phyloP scores from a whole-genome alignment of 2,888 invertebrate genomes.

The Branchellion lobata region DNA sequence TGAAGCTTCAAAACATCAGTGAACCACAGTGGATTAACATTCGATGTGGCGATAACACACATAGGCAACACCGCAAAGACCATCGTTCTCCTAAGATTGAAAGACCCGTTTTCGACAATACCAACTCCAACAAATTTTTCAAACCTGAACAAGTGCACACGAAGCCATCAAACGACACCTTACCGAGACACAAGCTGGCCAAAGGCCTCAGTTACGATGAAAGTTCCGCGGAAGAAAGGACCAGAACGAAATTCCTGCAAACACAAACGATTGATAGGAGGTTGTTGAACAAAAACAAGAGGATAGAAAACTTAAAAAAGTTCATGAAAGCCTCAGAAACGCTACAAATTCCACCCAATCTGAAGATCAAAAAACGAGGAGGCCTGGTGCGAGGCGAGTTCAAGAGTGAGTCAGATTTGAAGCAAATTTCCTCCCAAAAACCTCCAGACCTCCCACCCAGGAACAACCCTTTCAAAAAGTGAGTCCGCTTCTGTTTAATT shows the following conservation, averaged over 20 bases:
- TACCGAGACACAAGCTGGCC: no score
- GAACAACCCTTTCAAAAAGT: conserved; percentile 41
- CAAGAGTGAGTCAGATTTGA: conserved; percentile 38
- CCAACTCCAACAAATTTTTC: no score
- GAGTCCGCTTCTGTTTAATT: neutral
- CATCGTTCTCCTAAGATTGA: no score
- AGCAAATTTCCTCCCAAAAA: neutral
- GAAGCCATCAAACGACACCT: no score
- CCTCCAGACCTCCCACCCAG: conserved; percentile 37
- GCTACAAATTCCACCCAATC: neutral
- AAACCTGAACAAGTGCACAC: no score
- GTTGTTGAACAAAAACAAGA: neutral
- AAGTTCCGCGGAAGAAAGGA: neutral
- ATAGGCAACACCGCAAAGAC: no score
- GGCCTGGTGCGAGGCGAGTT: neutral
- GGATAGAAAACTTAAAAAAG: neutral
- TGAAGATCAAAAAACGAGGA: neutral
- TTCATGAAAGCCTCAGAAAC: neutral
- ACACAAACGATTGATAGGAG: neutral
- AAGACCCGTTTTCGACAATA: no score
- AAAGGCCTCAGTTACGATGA: neutral
- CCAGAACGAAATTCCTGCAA: neutral
- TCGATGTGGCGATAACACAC: no score
- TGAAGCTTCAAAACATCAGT: no score
- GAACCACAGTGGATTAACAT: no score